Conservation (phyloP, 2,797 vertebrate species). For the Urocyon cinereoargenteus region DNA sequence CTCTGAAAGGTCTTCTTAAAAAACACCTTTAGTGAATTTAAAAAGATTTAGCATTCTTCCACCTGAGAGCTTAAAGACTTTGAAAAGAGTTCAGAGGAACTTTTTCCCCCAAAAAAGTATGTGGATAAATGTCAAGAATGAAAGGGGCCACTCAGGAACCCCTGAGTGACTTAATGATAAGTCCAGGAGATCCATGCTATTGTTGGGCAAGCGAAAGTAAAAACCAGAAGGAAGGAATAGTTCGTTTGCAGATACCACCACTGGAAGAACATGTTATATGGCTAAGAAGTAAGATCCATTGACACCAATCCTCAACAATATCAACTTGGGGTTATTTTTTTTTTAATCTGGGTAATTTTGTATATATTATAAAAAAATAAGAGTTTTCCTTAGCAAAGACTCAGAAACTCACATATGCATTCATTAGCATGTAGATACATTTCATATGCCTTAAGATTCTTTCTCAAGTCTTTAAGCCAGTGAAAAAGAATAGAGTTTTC, state of each 20-base stretch:
- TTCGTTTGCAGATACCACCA: conserved; percentile 14
- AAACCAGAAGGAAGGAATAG: not conserved
- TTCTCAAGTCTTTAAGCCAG: conserved; percentile 68
- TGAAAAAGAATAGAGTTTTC: conserved; percentile 64
- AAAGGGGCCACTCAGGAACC: conserved; percentile 26
- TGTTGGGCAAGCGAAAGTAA: conserved; percentile 14
- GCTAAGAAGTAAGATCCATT: conserved; percentile 36
- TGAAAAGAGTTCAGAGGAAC: conserved; percentile 5
- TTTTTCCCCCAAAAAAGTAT: not conserved
- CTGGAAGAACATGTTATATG: not conserved
- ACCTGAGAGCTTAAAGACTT: conserved; percentile 39
- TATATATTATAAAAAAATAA: conserved; percentile 49
- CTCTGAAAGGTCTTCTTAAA: conserved; percentile 66
- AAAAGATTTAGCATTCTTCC: conserved; percentile 65
- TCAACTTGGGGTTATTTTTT: conserved; percentile 60
- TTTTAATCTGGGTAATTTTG: conserved; percentile 67
- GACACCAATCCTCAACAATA: conserved; percentile 28
- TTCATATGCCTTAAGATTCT: conserved; percentile 56
- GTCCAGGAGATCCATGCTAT: not conserved
- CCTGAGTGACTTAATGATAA: not conserved
- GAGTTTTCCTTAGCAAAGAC: conserved; percentile 62
- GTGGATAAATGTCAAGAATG: conserved; percentile 61
- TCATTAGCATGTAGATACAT: conserved; percentile 42
- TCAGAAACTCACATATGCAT: not conserved
- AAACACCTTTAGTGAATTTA: conserved; percentile 54